A percentile compares a stretch with the other conserved stretches of the same genome.
These are phyloP conservation scores for Melopsittacus undulatus DNA, from an alignment of 2,797 vertebrate species.

Conservation along the genomic window DNA sequence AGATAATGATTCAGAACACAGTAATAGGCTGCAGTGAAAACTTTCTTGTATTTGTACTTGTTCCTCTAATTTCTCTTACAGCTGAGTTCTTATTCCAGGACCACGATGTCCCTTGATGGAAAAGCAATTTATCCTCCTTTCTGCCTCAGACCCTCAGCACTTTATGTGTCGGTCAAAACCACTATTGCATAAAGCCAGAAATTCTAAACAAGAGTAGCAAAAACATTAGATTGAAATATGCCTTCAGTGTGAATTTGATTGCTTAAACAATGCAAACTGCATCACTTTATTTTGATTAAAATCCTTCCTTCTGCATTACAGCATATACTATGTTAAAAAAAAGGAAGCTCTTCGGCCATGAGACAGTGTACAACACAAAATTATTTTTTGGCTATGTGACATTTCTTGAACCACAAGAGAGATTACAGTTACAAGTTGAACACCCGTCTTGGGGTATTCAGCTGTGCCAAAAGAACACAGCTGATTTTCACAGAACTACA, in stretches of 20 bases:
- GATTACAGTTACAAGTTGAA: neutral
- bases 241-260: neutral
- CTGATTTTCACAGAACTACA: neutral
- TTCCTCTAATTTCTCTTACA: neutral
- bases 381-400: neutral
- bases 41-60: neutral
- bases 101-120: no score
- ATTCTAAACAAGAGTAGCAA: neutral
- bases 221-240: neutral
- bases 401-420: neutral
- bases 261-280: neutral
- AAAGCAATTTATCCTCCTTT: neutral
- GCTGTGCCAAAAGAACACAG: neutral
- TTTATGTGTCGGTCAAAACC: neutral
- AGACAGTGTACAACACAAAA: neutral
- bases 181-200: neutral
- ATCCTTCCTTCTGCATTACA: neutral
- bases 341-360: neutral
- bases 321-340: neutral
- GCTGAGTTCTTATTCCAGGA: neutral
- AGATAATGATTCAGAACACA: neutral
- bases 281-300: neutral
- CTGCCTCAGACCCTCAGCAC: neutral
- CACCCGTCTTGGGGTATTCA: neutral
- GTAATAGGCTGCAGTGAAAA: neutral